A percentile compares a stretch with the other conserved stretches of the same genome.
phyloP scores from a whole-genome alignment of 53 echinoderm and acorn worm genomes.

The Actinopyga echinites region DNA sequence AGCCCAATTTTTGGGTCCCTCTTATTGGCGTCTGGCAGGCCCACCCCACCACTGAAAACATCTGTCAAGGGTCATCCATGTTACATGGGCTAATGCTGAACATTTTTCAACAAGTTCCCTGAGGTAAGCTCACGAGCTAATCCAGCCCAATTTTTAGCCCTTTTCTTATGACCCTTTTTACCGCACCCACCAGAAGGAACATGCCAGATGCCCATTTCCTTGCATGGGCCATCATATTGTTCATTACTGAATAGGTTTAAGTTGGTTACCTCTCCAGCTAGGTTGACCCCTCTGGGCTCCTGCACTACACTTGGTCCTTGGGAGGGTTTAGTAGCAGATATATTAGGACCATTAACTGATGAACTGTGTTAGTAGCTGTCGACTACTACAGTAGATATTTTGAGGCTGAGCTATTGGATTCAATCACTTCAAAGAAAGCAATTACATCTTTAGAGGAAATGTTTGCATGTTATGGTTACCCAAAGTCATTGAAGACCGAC shows the following conservation, averaged over 20 bases:
- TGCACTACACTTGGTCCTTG: slow-evolving; percentile 32
- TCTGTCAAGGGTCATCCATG: neutral
- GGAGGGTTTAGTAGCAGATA: slow-evolving; percentile 40
- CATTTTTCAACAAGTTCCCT: neutral
- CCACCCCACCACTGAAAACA: neutral
- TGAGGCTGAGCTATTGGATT: slow-evolving; percentile 41
- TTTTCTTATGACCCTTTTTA: neutral
- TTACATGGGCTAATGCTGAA: neutral
- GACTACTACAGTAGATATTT: slow-evolving; percentile 44
- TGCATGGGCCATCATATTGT: too few species aligned
- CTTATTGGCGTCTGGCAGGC: neutral
- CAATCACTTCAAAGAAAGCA: slow-evolving; percentile 28
- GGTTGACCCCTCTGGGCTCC: too few species aligned
- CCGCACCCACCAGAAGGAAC: too few species aligned
- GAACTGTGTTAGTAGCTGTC: slow-evolving; percentile 29
- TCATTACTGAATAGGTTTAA: too few species aligned
- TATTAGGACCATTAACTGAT: slow-evolving; percentile 36
- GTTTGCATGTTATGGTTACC: slow-evolving; percentile 39
- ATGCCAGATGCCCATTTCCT: too few species aligned
- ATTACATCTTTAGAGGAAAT: slow-evolving; percentile 35
- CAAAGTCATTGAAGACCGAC: neutral
- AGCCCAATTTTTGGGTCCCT: neutral
- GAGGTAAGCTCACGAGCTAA: neutral
- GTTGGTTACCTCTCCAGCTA: too few species aligned
- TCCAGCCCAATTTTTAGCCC: neutral